phyloP scores from a whole-genome alignment of 2,113 vertebrate species.

The Cacatua alba region DNA sequence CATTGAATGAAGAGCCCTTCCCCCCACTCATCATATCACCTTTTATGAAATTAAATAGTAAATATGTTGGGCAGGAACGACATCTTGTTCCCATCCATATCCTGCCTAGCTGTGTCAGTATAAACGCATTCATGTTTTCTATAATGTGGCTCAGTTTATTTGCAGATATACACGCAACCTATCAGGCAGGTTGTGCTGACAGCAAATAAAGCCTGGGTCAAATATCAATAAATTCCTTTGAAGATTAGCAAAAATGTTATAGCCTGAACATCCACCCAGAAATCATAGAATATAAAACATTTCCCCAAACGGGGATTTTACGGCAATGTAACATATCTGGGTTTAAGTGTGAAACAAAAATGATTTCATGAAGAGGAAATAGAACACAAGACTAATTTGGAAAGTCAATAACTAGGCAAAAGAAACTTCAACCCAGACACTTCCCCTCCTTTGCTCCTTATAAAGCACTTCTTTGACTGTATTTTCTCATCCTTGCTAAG shows the following conservation, averaged over 20 bases:
- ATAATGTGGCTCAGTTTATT: background rate
- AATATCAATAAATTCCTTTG: background rate
- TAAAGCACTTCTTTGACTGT: background rate
- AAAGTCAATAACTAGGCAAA: background rate
- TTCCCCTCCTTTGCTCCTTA: accelerated
- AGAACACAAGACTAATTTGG: background rate
- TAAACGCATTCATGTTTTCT: background rate
- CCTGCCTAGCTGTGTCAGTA: background rate
- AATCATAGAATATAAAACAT: background rate
- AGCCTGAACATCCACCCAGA: background rate
- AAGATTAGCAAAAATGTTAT: background rate
- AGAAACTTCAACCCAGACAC: background rate
- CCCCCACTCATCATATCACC: background rate
- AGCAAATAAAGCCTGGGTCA: background rate
- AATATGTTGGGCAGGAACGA: background rate
- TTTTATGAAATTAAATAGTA: background rate
- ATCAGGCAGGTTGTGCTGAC: background rate
- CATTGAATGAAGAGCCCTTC: background rate
- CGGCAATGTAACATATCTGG: background rate
- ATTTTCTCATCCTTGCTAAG: background rate
- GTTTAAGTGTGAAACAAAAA: background rate
- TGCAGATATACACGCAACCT: background rate
- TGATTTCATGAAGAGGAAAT: background rate
- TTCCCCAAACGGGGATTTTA: background rate
- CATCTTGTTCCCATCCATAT: background rate